These are phyloP conservation scores for Rhopilema esculentum DNA, from an alignment of 30 jellyfish, hydroid and myxozoan species.

Conservation along the genomic window DNA sequence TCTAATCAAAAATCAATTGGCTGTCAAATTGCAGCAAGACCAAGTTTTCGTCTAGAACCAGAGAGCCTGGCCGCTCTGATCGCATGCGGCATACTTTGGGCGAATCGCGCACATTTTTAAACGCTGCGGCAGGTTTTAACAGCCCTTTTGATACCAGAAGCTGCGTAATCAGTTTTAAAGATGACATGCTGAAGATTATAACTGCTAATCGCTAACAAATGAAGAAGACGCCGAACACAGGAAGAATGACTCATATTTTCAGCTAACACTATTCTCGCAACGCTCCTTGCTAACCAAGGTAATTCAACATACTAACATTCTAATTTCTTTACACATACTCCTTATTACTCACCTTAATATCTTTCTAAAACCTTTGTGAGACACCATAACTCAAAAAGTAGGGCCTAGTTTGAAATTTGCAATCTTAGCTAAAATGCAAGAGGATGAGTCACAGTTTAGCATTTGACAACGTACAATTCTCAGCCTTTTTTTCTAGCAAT, in stretches of 20 bases:
- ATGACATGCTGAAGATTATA: background rate
- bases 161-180: background rate
- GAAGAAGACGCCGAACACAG: background rate
- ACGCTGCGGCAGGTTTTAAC: background rate
- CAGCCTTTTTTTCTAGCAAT: no score
- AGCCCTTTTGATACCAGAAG: background rate
- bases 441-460: no score
- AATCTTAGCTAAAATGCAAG: no score
- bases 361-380: no score
- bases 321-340: background rate
- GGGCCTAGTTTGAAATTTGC: no score
- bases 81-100: no score
- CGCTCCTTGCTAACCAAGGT: background rate
- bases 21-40: background rate
- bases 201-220: background rate
- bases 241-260: background rate
- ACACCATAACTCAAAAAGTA: no score
- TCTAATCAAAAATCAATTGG: background rate
- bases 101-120: background rate
- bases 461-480: no score
- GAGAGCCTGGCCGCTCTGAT: no score
- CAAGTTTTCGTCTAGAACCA: background rate
- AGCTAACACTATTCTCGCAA: background rate
- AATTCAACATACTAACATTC: background rate
- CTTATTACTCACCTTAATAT: no score